phyloP scores from a whole-genome alignment of 92 coral and sea anemone species.

The Porites rus region DNA sequence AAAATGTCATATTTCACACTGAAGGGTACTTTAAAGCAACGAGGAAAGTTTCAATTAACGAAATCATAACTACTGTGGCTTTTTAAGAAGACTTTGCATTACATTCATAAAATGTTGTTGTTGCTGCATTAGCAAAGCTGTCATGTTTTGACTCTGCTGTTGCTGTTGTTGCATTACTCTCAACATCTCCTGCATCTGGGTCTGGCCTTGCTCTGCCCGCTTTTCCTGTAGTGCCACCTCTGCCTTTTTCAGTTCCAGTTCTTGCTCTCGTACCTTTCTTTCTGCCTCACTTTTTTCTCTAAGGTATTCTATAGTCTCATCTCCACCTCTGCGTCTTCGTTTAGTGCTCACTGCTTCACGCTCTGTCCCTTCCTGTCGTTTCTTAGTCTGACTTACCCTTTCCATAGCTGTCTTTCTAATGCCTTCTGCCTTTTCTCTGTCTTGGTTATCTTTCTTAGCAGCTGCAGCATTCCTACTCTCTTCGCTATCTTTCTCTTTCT shows the following conservation, averaged over 20 bases:
- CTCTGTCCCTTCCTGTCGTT: slow-evolving; percentile 36
- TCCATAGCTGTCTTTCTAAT: slow-evolving; percentile 53
- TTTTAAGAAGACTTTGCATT: too few relatives aligned
- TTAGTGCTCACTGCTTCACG: slow-evolving; percentile 18
- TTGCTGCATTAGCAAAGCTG: too few relatives aligned
- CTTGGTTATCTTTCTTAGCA: slow-evolving; percentile 38
- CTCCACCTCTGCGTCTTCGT: slow-evolving; percentile 55
- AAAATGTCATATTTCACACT: too few relatives aligned
- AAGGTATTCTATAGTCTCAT: slow-evolving; percentile 55
- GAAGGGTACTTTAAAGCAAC: too few relatives aligned
- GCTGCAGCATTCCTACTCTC: slow-evolving; percentile 34
- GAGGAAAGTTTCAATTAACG: too few relatives aligned
- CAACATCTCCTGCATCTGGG: neutral
- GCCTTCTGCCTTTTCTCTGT: slow-evolving; percentile 47
- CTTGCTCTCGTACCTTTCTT: slow-evolving; percentile 61
- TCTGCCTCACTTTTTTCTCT: slow-evolving; percentile 61
- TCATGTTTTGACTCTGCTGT: too few relatives aligned
- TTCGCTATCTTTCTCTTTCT: slow-evolving; percentile 48
- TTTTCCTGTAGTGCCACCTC: slow-evolving; percentile 48
- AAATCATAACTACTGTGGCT: too few relatives aligned
- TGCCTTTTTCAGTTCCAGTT: slow-evolving; percentile 56
- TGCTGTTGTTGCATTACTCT: too few relatives aligned
- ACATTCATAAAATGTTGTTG: too few relatives aligned
- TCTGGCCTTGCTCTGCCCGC: slow-evolving; percentile 34
- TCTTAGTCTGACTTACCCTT: slow-evolving; percentile 50